Percentiles rank a stretch among this genome's conserved stretches.
Evolutionary conservation across 2,888 invertebrate genomes (phyloP).

Genomic region (Xylota sylvarum): DNA sequence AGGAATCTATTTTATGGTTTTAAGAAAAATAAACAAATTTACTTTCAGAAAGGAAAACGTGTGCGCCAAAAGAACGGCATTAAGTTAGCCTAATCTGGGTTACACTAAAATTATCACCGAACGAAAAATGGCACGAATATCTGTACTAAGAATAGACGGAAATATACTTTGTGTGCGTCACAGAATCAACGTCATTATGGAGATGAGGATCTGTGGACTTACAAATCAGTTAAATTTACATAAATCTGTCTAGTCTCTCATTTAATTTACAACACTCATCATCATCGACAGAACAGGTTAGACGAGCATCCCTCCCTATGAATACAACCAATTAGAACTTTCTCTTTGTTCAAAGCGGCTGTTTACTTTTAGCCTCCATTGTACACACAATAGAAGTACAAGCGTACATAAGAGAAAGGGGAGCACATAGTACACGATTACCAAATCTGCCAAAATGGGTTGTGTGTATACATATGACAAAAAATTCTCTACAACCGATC

Average conservation of each 20-base stretch:
- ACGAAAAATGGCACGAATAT: not conserved
- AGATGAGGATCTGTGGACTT: not conserved
- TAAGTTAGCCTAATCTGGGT: slow-evolving; percentile 38
- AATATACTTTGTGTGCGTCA: slow-evolving; percentile 5
- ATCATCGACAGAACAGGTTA: not conserved
- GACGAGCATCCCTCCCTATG: not conserved
- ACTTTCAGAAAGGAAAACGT: not conserved
- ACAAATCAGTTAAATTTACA: not conserved
- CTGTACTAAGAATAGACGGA: slow-evolving; percentile 17
- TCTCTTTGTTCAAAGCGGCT: not conserved
- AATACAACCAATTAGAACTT: slow-evolving; percentile 8
- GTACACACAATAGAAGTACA: not conserved
- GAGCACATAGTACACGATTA: slow-evolving; percentile 10
- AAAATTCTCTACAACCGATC: slow-evolving; percentile 11
- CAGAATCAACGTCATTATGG: slow-evolving; percentile 28
- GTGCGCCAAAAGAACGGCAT: slow-evolving; percentile 6
- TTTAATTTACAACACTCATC: not conserved
- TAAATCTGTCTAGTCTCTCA: not conserved
- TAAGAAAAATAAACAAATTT: slow-evolving; percentile 8
- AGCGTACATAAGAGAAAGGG: not conserved
- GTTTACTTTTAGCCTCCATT: not conserved
- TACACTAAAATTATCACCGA: slow-evolving; percentile 27
- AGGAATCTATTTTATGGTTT: not conserved
- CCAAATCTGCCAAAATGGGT: not conserved
- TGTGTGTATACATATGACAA: not conserved